A percentile compares a stretch with the other conserved stretches of the same genome.
These are phyloP conservation scores for Engystomops pustulosus DNA, from an alignment of 2,113 vertebrate genomes.

Conservation along the genomic window DNA sequence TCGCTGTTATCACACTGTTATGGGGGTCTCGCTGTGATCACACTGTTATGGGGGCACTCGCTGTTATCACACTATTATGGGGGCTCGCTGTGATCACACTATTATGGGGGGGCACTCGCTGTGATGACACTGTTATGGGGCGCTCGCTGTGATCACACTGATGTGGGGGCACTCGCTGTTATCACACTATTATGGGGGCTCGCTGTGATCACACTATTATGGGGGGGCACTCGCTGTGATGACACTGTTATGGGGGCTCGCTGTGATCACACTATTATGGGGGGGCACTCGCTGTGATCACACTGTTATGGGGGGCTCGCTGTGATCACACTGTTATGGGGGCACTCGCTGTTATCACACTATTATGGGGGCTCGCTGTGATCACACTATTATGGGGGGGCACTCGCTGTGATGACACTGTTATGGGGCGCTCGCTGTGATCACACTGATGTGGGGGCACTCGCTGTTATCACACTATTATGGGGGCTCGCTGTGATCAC, in stretches of 20 bases:
- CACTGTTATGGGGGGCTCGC: background rate
- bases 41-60: background rate
- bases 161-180: background rate
- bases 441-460: background rate
- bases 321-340: background rate
- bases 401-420: background rate
- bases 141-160: too few species aligned
- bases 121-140: background rate
- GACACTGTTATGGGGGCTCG: background rate
- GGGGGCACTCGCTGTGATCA: background rate
- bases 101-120: background rate
- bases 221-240: background rate
- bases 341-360: background rate
- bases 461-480: background rate
- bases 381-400: background rate
- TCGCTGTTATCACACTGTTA: background rate
- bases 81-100: background rate
- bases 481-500: too few species aligned
- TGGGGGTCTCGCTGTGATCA: too few species aligned
- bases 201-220: background rate
- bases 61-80: background rate
- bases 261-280: background rate
- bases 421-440: background rate
- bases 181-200: too few species aligned
- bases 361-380: background rate